Percentiles rank a stretch among this genome's conserved stretches.
phyloP scores from a whole-genome alignment of 2,888 invertebrate genomes.

The Physocephala rufipes region DNA sequence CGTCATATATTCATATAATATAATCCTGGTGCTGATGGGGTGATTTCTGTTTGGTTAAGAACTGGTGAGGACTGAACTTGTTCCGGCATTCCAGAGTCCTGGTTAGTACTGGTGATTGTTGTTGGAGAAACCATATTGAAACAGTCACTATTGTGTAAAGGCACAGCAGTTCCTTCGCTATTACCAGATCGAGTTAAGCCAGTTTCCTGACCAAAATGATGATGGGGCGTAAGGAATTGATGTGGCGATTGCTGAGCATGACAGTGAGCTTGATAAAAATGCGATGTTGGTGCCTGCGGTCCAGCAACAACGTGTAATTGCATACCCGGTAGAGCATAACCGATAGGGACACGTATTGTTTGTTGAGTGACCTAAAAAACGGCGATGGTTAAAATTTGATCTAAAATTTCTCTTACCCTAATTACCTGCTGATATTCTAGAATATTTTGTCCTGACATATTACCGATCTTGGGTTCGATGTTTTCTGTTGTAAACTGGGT shows the following conservation, averaged over 20 bases:
- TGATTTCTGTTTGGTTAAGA: constrained; percentile 59
- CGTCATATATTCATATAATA: constrained; percentile 91
- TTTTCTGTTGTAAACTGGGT: constrained; percentile 63
- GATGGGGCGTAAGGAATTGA: constrained; percentile 58
- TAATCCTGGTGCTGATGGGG: constrained; percentile 65
- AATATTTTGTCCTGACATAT: constrained; percentile 64
- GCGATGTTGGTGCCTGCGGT: constrained; percentile 58
- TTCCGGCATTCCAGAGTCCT: constrained; percentile 47
- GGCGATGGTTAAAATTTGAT: background rate
- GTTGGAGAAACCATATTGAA: constrained; percentile 58
- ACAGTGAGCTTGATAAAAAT: constrained; percentile 55
- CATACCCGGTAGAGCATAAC: constrained; percentile 67
- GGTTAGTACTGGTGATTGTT: constrained; percentile 44
- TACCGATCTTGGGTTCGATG: constrained; percentile 61
- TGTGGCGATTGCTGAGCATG: constrained; percentile 54
- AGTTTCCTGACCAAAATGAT: constrained; percentile 56
- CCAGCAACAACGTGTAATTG: constrained; percentile 67
- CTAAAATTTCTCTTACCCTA: no score
- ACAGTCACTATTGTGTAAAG: constrained; percentile 58
- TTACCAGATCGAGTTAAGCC: constrained; percentile 66
- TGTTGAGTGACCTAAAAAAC: constrained; percentile 65
- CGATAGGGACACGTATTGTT: constrained; percentile 67
- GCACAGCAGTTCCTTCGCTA: constrained; percentile 79
- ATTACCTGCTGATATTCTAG: constrained; percentile 66
- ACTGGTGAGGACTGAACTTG: constrained; percentile 61